Evolutionary conservation across 2,888 invertebrate genomes (phyloP), one percentile per base, ranked within the genome.

Genomic region (Sepioteuthis lessoniana): DNA sequence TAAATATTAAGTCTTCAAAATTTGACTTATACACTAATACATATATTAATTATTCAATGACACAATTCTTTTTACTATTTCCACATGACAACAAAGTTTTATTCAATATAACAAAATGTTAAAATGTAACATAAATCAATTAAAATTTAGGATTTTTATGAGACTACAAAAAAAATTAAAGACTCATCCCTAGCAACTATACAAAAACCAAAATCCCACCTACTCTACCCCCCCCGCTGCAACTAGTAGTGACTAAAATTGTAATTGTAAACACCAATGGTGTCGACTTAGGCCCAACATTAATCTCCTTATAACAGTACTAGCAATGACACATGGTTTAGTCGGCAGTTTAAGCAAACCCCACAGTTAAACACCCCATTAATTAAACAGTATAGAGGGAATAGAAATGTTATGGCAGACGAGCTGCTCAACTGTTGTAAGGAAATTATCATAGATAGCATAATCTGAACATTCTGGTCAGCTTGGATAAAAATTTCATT

Each of bases 301-400:
- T 76, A 76, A 76, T 76, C 76, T n/a, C 10, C 76, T 76, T 76
- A 76, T 76, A 76, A 76, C 76, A 76, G 28, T 60, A 60, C 47
- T 47, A 60, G 76, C 76, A 76, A 76, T 76, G 76, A 76, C 76
- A 76, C 76, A 76, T 76, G 31, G 76, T 76, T 76, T 76, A 55
- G 55, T 55, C 25, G 55, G 25, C 55, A 55, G 55, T 55, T 55
- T 55, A 55, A 76, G 76, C 31, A 76, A 76, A 76, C 31, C 31
- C 31, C 13, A 10, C 31, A 76, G 76, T n/a, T 55, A n/a, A 76
- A n/a, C n/a, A 76, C n/a, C 76, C 76, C 31, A 76, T 76, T 76
- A 31, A 37, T 91, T 37, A 91, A 91, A 91, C 38, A 38, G n/a
- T 38, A 10, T 21, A 38, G 91, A 19, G 42, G 21, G 38, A 31